These are phyloP conservation scores for Trichogramma pretiosum DNA, from an alignment of 1,140 invertebrate genomes.

Conservation along the genomic window DNA sequence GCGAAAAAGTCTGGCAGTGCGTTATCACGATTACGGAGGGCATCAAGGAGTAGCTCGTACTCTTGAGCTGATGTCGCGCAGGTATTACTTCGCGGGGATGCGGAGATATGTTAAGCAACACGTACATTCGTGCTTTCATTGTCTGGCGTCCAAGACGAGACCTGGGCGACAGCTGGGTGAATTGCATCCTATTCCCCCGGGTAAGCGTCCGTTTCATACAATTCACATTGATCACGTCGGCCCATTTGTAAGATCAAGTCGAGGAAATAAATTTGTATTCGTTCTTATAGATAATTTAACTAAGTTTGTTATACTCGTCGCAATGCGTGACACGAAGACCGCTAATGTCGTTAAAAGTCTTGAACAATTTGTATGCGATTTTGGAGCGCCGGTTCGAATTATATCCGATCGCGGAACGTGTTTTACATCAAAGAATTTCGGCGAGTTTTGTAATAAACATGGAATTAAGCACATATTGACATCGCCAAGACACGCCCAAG, in stretches of 20 bases:
- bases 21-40: slow-evolving; percentile 13
- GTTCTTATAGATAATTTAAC: background rate
- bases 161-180: slow-evolving; percentile 11
- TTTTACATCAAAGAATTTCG: background rate
- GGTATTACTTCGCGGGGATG: slow-evolving; percentile 16
- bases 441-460: background rate
- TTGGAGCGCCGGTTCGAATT: background rate
- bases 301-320: background rate
- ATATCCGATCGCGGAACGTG: background rate
- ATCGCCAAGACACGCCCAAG: background rate
- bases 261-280: slow-evolving; percentile 5
- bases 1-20: slow-evolving; percentile 13
- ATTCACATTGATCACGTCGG: slow-evolving; percentile 20
- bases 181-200: slow-evolving; percentile 20
- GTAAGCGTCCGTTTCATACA: slow-evolving; percentile 12
- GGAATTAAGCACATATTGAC: background rate
- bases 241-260: slow-evolving; percentile 4
- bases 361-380: background rate
- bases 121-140: slow-evolving; percentile 7
- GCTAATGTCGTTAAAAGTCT: background rate
- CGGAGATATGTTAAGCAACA: background rate
- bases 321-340: background rate
- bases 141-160: slow-evolving; percentile 12
- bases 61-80: background rate
- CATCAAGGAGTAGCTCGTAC: slow-evolving; percentile 17